phyloP scores from a whole-genome alignment of 2,888 invertebrate species.

The Caenorhabditis sp. region DNA sequence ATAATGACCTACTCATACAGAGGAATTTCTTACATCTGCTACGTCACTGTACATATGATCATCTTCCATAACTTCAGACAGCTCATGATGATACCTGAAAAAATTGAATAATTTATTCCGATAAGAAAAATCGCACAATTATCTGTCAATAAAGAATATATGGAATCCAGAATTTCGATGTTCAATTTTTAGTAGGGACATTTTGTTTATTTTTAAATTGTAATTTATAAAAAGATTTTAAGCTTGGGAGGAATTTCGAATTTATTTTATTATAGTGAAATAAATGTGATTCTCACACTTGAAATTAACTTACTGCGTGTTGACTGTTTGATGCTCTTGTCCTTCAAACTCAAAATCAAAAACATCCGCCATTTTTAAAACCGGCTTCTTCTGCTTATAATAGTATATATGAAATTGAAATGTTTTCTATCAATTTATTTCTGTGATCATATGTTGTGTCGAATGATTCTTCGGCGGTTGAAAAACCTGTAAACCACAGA shows the following conservation, averaged over 20 bases:
- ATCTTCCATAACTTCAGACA: slow-evolving; percentile 76
- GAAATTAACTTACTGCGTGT: not conserved
- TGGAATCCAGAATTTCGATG: too few relatives aligned
- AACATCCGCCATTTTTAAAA: slow-evolving; percentile 72
- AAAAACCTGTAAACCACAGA: not conserved
- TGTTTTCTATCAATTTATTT: not conserved
- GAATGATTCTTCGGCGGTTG: not conserved
- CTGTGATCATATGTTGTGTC: not conserved
- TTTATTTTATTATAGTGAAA: too few relatives aligned
- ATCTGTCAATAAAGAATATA: too few relatives aligned
- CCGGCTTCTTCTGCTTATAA: not conserved
- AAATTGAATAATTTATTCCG: not conserved
- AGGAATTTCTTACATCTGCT: slow-evolving; percentile 78
- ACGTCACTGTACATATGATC: slow-evolving; percentile 87
- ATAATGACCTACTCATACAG: not conserved
- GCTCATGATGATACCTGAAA: slow-evolving; percentile 1
- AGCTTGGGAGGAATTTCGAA: too few relatives aligned
- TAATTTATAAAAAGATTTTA: too few relatives aligned
- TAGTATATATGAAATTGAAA: not conserved
- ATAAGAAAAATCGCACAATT: not conserved
- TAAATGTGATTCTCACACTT: too few relatives aligned
- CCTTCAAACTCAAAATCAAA: slow-evolving; percentile 73
- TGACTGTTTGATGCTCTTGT: slow-evolving; percentile 12
- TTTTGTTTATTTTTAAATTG: too few relatives aligned
- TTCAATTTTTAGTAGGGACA: not conserved